These are phyloP conservation scores for Mayetiola destructor DNA, from an alignment of 2,888 invertebrate species.

Conservation along the genomic window DNA sequence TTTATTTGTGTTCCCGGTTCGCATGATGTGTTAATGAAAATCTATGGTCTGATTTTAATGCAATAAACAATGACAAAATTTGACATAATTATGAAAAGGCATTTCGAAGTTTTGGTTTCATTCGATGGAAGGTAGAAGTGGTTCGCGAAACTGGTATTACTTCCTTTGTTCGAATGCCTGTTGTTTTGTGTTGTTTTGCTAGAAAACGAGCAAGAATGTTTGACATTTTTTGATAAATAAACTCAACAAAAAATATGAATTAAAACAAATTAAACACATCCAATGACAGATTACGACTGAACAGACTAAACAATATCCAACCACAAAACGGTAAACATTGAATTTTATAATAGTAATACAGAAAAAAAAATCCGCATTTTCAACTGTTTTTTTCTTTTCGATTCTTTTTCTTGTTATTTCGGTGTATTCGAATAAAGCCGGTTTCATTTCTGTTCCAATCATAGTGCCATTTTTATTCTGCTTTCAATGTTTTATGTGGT, in stretches of 20 bases:
- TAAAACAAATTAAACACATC: too few species aligned
- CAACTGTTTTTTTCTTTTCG: background rate
- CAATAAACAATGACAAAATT: background rate
- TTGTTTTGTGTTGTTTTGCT: background rate
- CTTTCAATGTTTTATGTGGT: background rate
- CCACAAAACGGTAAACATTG: background rate
- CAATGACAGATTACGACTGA: too few species aligned
- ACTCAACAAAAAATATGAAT: conserved; percentile 5
- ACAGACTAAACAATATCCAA: too few species aligned
- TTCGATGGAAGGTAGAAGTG: too few species aligned
- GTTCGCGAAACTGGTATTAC: background rate
- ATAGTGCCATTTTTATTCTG: background rate
- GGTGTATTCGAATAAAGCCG: background rate
- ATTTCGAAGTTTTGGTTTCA: background rate
- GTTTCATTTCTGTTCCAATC: background rate
- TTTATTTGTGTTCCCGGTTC: too few species aligned
- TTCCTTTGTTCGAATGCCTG: background rate
- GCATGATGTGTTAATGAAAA: conserved; percentile 3
- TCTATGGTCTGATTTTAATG: conserved; percentile 8
- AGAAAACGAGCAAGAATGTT: background rate
- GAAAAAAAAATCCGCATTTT: background rate
- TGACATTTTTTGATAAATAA: conserved; percentile 3
- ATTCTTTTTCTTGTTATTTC: background rate
- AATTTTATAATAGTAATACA: too few species aligned
- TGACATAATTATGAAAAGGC: conserved; percentile 4